phyloP scores from a whole-genome alignment of 2,797 vertebrate genomes.

The Oryzias sinensis region DNA sequence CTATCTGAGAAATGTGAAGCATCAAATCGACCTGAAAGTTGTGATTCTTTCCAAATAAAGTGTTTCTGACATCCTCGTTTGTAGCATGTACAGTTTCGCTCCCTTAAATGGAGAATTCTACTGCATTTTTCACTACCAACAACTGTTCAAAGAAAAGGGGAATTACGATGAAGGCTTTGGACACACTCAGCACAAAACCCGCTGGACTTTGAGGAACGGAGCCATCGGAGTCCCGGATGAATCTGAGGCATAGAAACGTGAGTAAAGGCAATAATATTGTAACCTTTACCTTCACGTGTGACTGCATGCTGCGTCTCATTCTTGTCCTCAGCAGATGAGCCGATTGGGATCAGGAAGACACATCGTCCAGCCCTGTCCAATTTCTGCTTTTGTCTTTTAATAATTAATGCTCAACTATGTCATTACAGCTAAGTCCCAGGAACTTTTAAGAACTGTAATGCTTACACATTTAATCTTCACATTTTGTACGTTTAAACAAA shows the following conservation, averaged over 20 bases:
- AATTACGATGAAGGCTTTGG: slow-evolving; percentile 82
- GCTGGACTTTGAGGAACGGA: slow-evolving; percentile 59
- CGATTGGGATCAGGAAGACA: slow-evolving; percentile 17
- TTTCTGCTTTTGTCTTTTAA: no score
- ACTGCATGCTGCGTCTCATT: not conserved
- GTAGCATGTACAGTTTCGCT: slow-evolving; percentile 80
- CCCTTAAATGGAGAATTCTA: slow-evolving; percentile 79
- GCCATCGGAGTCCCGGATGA: slow-evolving; percentile 10
- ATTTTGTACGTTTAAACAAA: no score
- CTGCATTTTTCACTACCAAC: slow-evolving; percentile 85
- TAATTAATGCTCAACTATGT: no score
- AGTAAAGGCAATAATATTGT: slow-evolving; percentile 12
- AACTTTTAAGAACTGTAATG: no score
- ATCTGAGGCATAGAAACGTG: slow-evolving; percentile 49
- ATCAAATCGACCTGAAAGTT: no score
- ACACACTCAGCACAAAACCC: slow-evolving; percentile 71
- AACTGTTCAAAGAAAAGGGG: slow-evolving; percentile 77
- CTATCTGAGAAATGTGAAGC: no score
- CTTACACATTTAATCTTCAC: no score
- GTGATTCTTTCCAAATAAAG: not conserved
- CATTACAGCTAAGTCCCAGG: no score
- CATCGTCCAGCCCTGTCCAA: no score
- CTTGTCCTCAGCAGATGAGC: slow-evolving; percentile 27
- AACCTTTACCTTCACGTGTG: not conserved
- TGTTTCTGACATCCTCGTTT: slow-evolving; percentile 52